Percentiles rank a stretch among this genome's conserved stretches.
Conservation (phyloP, 1,140 invertebrate species). For the Nasonia giraulti region DNA sequence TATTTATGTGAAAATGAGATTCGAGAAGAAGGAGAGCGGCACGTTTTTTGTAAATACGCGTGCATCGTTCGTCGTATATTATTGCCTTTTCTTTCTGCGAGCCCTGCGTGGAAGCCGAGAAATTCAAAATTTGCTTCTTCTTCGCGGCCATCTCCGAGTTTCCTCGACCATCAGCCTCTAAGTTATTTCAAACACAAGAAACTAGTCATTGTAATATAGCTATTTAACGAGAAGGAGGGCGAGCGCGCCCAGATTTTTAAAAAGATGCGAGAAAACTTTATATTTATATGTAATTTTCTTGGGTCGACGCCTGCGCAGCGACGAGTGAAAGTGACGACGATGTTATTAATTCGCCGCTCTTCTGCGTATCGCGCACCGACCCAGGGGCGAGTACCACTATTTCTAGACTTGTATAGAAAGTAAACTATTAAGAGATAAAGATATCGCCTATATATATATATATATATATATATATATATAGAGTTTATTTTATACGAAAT, state of each 20-base stretch:
- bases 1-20: slow-evolving; percentile 47
- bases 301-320: slow-evolving; percentile 1
- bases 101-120: slow-evolving; percentile 23
- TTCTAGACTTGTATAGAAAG: slow-evolving; percentile 68
- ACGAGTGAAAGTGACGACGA: slow-evolving; percentile 29
- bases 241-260: slow-evolving; percentile 32
- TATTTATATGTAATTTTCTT: slow-evolving; percentile 46
- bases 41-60: slow-evolving; percentile 26
- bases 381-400: slow-evolving; percentile 63
- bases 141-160: slow-evolving; percentile 49
- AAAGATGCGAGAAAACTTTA: slow-evolving; percentile 45
- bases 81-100: slow-evolving; percentile 46
- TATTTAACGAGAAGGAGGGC: slow-evolving; percentile 28
- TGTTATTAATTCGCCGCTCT: neutral
- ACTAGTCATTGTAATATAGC: slow-evolving; percentile 67
- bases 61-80: slow-evolving; percentile 42
- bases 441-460: slow-evolving; percentile 66
- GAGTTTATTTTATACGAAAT: slow-evolving; percentile 74
- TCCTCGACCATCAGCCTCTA: slow-evolving; percentile 50
- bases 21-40: neutral
- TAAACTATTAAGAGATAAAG: slow-evolving; percentile 63
- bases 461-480: slow-evolving; percentile 57
- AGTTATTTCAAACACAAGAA: slow-evolving; percentile 64
- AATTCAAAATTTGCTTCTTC: slow-evolving; percentile 46
- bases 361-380: slow-evolving; percentile 35